phyloP scores from a whole-genome alignment of 2,797 vertebrate genomes.

The Gymnothorax reevesii region DNA sequence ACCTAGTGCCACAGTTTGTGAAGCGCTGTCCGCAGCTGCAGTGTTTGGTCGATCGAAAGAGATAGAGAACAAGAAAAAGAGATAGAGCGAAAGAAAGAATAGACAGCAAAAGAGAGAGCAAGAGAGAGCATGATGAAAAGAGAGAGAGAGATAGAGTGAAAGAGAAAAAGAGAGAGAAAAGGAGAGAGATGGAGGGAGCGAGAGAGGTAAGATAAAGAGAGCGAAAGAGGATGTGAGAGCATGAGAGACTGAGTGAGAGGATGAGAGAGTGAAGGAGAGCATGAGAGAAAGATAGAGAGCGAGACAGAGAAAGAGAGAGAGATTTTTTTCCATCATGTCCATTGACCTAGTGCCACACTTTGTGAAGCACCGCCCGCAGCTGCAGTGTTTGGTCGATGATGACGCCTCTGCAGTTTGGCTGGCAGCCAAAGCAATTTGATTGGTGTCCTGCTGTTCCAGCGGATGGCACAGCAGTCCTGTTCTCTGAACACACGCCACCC shows the following conservation, averaged over 20 bases:
- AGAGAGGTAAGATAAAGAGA: neutral
- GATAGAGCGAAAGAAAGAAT: neutral
- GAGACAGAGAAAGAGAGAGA: neutral
- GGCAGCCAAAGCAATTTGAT: neutral
- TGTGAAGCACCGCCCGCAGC: neutral
- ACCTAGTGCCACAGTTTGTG: constrained; percentile 11
- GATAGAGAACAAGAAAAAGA: no score
- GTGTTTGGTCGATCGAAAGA: neutral
- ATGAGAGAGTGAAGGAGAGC: neutral
- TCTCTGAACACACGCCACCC: neutral
- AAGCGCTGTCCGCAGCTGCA: neutral
- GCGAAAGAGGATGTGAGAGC: neutral
- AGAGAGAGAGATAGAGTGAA: neutral
- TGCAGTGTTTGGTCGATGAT: neutral
- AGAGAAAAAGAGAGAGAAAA: constrained; percentile 19
- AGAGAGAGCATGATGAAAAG: constrained; percentile 5
- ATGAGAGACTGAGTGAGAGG: neutral
- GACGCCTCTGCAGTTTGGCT: neutral
- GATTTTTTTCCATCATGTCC: neutral
- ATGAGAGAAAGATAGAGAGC: neutral
- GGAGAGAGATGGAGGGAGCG: constrained; percentile 7
- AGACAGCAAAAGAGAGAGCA: neutral
- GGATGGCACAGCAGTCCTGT: neutral
- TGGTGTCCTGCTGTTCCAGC: neutral
- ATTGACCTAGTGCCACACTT: constrained; percentile 15